Evolutionary conservation across 2,113 vertebrate genomes (phyloP).

Genomic region (Pedetes capensis): DNA sequence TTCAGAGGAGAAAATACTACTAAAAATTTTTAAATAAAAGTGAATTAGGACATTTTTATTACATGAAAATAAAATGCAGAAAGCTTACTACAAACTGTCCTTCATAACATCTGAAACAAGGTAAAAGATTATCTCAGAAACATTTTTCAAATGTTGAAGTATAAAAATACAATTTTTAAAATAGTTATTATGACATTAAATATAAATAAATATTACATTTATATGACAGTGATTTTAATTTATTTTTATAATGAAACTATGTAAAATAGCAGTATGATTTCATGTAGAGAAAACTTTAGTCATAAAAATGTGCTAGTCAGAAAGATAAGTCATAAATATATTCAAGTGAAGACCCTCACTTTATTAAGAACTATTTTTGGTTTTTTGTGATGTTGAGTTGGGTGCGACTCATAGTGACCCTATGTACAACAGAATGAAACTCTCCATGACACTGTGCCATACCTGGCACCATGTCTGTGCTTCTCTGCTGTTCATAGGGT

Average conservation of each 20-base stretch:
- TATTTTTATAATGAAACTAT: background rate
- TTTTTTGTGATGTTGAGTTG: too few relatives aligned
- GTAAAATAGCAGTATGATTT: background rate
- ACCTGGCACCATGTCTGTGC: too few relatives aligned
- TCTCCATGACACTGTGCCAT: too few relatives aligned
- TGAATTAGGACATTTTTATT: background rate
- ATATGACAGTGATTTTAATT: background rate
- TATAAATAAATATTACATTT: background rate
- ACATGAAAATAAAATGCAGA: background rate
- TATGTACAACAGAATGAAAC: too few relatives aligned
- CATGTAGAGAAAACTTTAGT: background rate
- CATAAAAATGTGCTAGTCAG: background rate
- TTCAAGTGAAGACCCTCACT: background rate
- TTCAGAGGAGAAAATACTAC: background rate
- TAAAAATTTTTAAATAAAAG: background rate
- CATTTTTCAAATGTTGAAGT: too few relatives aligned
- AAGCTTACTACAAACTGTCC: background rate
- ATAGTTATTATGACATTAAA: background rate
- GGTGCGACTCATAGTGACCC: too few relatives aligned
- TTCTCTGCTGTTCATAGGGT: too few relatives aligned
- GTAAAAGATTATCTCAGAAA: background rate
- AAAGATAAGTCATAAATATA: background rate
- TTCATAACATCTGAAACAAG: background rate
- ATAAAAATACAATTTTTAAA: too few relatives aligned
- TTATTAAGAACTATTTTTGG: too few relatives aligned